Evolutionary conservation across 2,888 invertebrate species (phyloP).

Genomic region (Pollenia angustigena): DNA sequence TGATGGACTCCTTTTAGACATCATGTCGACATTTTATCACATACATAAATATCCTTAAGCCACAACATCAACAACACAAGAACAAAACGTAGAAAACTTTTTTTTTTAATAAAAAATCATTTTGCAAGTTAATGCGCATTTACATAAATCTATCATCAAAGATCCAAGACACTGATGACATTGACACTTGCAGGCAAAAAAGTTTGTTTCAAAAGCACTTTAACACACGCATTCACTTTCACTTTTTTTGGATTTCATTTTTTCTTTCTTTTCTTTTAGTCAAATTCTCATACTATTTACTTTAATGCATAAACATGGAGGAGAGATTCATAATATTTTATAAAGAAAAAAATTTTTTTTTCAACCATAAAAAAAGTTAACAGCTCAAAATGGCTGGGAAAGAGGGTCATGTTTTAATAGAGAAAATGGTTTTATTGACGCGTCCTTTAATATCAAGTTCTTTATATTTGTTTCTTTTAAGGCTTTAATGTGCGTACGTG

Average conservation of each 20-base stretch:
- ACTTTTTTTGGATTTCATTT: no score
- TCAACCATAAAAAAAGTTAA: conserved; percentile 6
- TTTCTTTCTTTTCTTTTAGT: neutral
- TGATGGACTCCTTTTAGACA: conserved; percentile 13
- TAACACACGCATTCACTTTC: neutral
- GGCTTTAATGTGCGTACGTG: neutral
- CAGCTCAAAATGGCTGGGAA: neutral
- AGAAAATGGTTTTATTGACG: conserved; percentile 43
- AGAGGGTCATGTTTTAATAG: conserved; percentile 33
- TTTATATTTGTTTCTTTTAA: neutral
- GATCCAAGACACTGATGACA: conserved; percentile 29
- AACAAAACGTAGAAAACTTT: conserved; percentile 1
- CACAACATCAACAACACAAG: neutral
- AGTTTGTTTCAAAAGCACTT: neutral
- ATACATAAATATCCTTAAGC: conserved; percentile 3
- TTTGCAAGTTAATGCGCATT: conserved; percentile 45
- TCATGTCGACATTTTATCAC: conserved; percentile 24
- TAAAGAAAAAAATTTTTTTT: neutral
- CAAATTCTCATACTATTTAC: neutral
- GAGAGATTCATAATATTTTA: conserved; percentile 22
- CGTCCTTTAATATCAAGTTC: conserved; percentile 14
- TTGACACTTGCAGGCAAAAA: conserved; percentile 35
- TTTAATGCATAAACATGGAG: neutral
- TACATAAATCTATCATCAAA: conserved; percentile 43
- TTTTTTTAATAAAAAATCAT: conserved; percentile 11